Evolutionary conservation across 2,113 vertebrate species (phyloP), one percentile per base, ranked within the genome.

Genomic region (Emydocephalus ijimae): DNA sequence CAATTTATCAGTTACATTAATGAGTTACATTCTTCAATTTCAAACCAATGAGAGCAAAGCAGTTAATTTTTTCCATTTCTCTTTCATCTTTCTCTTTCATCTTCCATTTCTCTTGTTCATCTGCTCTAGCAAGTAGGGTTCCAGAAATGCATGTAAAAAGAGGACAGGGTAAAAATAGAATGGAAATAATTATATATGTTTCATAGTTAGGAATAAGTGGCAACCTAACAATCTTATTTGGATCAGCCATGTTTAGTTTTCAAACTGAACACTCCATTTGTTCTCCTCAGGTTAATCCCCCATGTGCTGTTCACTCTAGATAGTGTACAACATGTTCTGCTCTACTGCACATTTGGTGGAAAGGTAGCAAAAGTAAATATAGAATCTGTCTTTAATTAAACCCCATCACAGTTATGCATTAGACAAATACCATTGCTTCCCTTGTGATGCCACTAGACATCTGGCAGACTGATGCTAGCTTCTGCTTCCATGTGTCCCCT

Each of bases 391-490:
- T 95, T 96, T 96, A 97, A 96, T 97, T 95, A 97, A 96, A 94
- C 93, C 54, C 94, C 93, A 96, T 92, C 95, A 95, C 9, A 1
- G 92, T 94, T 92, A 90, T 91, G 92, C 92, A 93, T 95, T 94
- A 97, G 90, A 94, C 92, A 97, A 97, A 96, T 96, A 96, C 94
- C 96, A 95, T 89, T 91, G 74, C 88, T 92, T 95, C 87, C 95
- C 95, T 88, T 91, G 39, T 94, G 95, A 92, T 95, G 90, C 43
- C 59, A 89, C 26, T 88, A 86, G 92, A 92, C 96, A 94, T 96
- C 96, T 95, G 96, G 94, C 93, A 96, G 85, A 90, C 91, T 95
- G 90, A 55, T 48, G 18, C 56, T 50, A 92, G 90, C 94, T 94
- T 92, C 86, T 96, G 94, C 93, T 95, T 90, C 14, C 88, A 92